Percentiles rank a stretch among this genome's conserved stretches.
Evolutionary conservation across 2,888 invertebrate genomes (phyloP).

Genomic region (Pyrrhosoma nymphula): DNA sequence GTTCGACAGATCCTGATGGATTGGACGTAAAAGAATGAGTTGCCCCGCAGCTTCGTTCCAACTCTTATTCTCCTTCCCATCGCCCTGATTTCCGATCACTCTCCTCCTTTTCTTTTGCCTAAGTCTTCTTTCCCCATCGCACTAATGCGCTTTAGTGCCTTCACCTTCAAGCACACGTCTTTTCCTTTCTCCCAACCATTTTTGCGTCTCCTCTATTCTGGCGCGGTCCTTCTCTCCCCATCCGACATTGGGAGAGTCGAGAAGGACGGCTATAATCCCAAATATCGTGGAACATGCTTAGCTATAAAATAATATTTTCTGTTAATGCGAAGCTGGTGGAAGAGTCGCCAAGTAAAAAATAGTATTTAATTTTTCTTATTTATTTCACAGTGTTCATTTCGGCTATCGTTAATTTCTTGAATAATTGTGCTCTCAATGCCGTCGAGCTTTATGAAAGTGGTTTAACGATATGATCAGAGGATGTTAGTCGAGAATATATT

Average conservation of each 20-base stretch:
- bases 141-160: slow-evolving; percentile 13
- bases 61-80: slow-evolving; percentile 24
- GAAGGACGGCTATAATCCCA: background rate
- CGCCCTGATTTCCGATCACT: background rate
- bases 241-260: background rate
- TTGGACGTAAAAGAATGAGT: slow-evolving; percentile 59
- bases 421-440: no score
- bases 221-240: background rate
- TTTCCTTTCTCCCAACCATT: background rate
- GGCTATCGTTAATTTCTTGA: no score
- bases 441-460: no score
- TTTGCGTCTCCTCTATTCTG: background rate
- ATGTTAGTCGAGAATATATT: no score
- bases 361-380: no score
- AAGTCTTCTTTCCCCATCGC: background rate
- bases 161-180: background rate
- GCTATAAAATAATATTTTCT: background rate
- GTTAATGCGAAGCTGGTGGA: no score
- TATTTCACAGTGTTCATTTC: no score
- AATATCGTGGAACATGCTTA: background rate
- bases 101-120: background rate
- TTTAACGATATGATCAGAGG: no score
- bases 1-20: slow-evolving; percentile 66
- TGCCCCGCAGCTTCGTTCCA: slow-evolving; percentile 42
- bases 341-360: no score